Base-by-base conservation (phyloP, 2,113 vertebrate species). In the Clarias gariepinus region DNA sequence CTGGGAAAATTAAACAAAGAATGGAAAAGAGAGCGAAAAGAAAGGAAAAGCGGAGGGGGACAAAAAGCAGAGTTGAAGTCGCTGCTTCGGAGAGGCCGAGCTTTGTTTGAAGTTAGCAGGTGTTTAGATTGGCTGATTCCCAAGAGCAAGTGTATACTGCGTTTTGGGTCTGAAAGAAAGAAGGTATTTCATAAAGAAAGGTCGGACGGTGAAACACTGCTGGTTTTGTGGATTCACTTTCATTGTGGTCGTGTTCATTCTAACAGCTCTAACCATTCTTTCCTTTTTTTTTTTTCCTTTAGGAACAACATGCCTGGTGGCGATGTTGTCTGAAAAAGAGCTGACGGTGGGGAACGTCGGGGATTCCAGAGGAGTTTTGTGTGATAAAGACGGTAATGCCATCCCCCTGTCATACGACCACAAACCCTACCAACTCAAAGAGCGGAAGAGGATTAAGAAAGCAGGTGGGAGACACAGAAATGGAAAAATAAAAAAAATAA, bases 351-450 rank as follows among this genome's bases (percentile, higher is more conserved):
- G 97, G 91, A 99, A 99, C 0, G 98, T 99, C 0, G 98, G 98
- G 0, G 98, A 99, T 88, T 99, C 98, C 0, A 95, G 98, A 0
- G 98, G 98, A 0, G 98, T 99, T 10, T 92, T 99, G 18, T 99
- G 98, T 2, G 98, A 99, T 94, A 98, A 98, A 95, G 96, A 99
- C 0, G 98, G 98, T 41, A 98, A 98, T 0, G 97, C 97, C 63
- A 95, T 99, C 90, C 96, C 98, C 84, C 91, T 99, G 89, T 99
- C 98, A 21, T 98, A 99, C 28, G 98, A 99, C 90, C 98, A 99
- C 96, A 99, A 99, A 90, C 98, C 98, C 73, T 99, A 99, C 94
- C 98, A 99, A 87, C 95, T 99, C 78, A 99, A 98, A 90, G 98
- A 99, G 90, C 96, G 98, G 91, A 99, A 98, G 94, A 95, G 98